phyloP scores from a whole-genome alignment of 2,888 invertebrate genomes.

The Leptopilina drosophilae region DNA sequence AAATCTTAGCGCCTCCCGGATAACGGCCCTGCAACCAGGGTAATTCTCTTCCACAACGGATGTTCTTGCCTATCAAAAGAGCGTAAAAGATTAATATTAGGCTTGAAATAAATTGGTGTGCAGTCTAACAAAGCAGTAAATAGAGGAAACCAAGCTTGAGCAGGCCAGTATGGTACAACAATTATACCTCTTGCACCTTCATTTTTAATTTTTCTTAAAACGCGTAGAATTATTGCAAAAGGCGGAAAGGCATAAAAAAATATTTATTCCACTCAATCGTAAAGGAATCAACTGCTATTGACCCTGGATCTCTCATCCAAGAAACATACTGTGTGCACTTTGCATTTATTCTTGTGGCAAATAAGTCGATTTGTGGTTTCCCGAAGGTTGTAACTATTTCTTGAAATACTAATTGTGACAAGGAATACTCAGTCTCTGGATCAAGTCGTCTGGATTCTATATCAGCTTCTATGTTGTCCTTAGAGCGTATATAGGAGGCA shows the following conservation, averaged over 20 bases:
- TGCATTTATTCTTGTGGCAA: constrained; percentile 57
- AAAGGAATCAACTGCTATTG: constrained; percentile 58
- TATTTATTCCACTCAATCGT: constrained; percentile 47
- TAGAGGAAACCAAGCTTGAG: constrained; percentile 49
- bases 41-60: constrained; percentile 31
- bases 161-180: constrained; percentile 49
- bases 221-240: constrained; percentile 44
- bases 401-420: constrained; percentile 30
- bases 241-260: constrained; percentile 52
- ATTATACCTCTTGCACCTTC: constrained; percentile 44
- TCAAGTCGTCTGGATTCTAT: constrained; percentile 36
- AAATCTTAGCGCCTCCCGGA: constrained; percentile 29
- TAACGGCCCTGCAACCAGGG: constrained; percentile 45
- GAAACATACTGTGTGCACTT: constrained; percentile 61
- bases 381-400: constrained; percentile 35
- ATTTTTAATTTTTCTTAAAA: constrained; percentile 44
- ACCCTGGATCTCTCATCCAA: constrained; percentile 56
- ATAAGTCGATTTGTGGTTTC: constrained; percentile 57
- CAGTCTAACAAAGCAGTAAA: constrained; percentile 37
- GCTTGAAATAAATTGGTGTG: constrained; percentile 49
- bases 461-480: constrained; percentile 47
- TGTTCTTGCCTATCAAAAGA: constrained; percentile 40
- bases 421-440: constrained; percentile 44
- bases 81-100: constrained; percentile 43
- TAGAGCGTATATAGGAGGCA: constrained; percentile 39